Evolutionary conservation across 2,888 invertebrate genomes (phyloP).

Genomic region (Tenthredo notha): DNA sequence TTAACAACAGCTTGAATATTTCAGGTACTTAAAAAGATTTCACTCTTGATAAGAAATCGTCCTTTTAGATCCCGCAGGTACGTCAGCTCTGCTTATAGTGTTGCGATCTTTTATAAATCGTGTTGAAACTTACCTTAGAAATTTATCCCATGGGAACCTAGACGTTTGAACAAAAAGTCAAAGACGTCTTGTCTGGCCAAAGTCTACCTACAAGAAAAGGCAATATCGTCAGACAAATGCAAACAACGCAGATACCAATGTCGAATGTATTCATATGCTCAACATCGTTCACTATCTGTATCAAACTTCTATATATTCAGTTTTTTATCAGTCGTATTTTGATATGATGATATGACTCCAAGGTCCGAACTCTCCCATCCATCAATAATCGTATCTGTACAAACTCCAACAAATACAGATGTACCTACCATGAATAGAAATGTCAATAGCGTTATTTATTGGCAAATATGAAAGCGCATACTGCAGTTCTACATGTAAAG

Average conservation of each 20-base stretch:
- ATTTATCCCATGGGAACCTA: background rate
- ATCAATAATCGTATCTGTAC: slow-evolving; percentile 12
- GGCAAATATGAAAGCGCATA: background rate
- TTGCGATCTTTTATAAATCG: background rate
- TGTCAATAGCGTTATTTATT: slow-evolving; percentile 38
- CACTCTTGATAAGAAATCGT: background rate
- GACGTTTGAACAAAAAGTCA: background rate
- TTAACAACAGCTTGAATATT: slow-evolving; percentile 9
- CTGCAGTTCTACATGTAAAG: background rate
- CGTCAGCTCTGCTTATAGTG: background rate
- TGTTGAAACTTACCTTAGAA: background rate
- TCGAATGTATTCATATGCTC: background rate
- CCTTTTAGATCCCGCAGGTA: background rate
- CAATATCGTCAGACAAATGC: background rate
- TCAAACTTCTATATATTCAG: background rate
- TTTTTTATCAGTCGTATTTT: background rate
- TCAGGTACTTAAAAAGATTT: background rate
- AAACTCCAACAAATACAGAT: background rate
- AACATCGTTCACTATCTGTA: background rate
- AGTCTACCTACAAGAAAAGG: background rate
- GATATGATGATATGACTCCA: background rate
- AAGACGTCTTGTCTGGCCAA: background rate
- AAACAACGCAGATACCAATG: background rate
- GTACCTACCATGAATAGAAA: slow-evolving; percentile 3
- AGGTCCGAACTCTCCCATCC: background rate